Evolutionary conservation across 2,113 vertebrate genomes (phyloP).

Genomic region (Lethenteron camtschaticum): DNA sequence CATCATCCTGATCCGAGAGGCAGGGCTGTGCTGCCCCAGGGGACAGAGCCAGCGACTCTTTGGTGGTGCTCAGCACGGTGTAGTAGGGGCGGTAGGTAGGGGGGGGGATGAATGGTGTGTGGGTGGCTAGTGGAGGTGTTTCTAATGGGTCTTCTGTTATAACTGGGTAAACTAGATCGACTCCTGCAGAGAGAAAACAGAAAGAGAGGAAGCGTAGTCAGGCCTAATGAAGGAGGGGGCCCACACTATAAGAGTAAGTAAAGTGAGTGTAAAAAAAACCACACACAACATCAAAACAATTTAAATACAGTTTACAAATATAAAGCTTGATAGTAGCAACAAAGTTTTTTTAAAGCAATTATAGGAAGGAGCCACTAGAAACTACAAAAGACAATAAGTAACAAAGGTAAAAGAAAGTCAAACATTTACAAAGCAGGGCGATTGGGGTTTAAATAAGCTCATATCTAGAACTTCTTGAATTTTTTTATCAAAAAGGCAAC

Average conservation of each 20-base stretch:
- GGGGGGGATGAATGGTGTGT: slow-evolving; percentile 90
- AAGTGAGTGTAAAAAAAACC: too few relatives aligned
- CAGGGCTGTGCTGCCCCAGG: slow-evolving; percentile 99
- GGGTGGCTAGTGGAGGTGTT: slow-evolving; percentile 73
- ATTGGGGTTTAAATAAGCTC: not conserved
- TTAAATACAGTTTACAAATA: too few relatives aligned
- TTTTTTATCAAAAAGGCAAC: slow-evolving; percentile 22
- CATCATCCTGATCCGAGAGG: slow-evolving; percentile 99
- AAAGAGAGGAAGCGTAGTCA: slow-evolving; percentile 10
- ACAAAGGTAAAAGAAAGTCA: not conserved
- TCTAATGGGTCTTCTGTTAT: slow-evolving; percentile 95
- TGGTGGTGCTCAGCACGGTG: slow-evolving; percentile 99
- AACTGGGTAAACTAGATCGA: slow-evolving; percentile 91
- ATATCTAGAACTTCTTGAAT: not conserved
- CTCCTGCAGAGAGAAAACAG: slow-evolving; percentile 60
- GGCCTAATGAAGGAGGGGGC: too few relatives aligned
- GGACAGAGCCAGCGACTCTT: slow-evolving; percentile 99
- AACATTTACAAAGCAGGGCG: slow-evolving; percentile 3
- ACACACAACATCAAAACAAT: too few relatives aligned
- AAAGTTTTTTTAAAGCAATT: slow-evolving; percentile 1
- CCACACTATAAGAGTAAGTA: too few relatives aligned
- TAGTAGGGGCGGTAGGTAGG: slow-evolving; percentile 89
- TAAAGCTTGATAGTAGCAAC: not conserved
- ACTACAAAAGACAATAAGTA: not conserved
- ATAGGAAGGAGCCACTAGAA: not conserved